Percentiles rank a stretch among this genome's conserved stretches.
phyloP scores from a whole-genome alignment of 2,113 vertebrate genomes.

The Dipodomys spectabilis region DNA sequence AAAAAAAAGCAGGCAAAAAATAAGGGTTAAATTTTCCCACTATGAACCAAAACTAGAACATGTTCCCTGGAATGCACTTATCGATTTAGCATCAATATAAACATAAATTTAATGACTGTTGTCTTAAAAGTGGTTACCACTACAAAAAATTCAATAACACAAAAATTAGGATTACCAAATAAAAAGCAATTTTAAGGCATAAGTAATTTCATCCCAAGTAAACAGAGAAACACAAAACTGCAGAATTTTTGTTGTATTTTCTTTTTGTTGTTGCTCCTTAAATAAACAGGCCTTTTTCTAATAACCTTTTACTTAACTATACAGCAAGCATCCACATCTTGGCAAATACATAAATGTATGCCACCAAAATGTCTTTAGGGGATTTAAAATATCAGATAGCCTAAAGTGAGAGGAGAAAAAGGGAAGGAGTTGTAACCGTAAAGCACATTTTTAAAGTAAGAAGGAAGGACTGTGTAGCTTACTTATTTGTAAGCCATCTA shows the following conservation, averaged over 20 bases:
- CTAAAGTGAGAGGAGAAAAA: not conserved
- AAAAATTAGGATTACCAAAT: constrained; percentile 45
- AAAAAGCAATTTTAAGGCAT: constrained; percentile 64
- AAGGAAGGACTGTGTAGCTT: constrained; percentile 54
- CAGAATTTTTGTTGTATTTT: not conserved
- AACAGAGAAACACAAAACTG: constrained; percentile 44
- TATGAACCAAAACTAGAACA: not conserved
- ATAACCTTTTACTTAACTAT: not conserved
- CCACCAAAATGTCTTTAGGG: constrained; percentile 61
- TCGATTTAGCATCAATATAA: not conserved
- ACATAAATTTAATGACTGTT: constrained; percentile 48
- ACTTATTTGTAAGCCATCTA: not conserved
- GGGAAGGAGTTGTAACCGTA: not conserved
- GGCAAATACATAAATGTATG: constrained; percentile 50
- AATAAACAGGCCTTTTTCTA: constrained; percentile 48
- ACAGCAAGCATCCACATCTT: constrained; percentile 52
- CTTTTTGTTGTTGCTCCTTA: constrained; percentile 52
- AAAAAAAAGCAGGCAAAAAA: constrained; percentile 23
- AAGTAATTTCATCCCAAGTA: constrained; percentile 59
- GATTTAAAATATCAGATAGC: constrained; percentile 57
- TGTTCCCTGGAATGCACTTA: not conserved
- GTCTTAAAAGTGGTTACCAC: constrained; percentile 65
- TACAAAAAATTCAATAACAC: constrained; percentile 63
- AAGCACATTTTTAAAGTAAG: constrained; percentile 54
- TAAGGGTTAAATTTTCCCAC: not conserved